phyloP scores from a whole-genome alignment of 2,888 invertebrate species.

The Danaus chrysippus region DNA sequence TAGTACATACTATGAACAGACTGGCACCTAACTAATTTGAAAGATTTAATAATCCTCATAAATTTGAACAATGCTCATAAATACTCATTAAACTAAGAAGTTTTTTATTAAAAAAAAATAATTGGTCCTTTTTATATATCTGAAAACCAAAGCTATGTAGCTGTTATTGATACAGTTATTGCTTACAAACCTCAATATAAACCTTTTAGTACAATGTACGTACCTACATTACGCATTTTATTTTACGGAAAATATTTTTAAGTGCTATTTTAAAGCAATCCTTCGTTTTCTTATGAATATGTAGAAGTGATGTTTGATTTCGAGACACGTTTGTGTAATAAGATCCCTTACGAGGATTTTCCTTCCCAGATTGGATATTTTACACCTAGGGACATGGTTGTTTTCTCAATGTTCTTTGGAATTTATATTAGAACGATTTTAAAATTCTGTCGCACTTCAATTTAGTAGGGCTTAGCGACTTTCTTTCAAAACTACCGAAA shows the following conservation, averaged over 20 bases:
- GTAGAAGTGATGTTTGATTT: constrained; percentile 8
- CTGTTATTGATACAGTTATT: too few species aligned
- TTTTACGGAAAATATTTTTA: neutral
- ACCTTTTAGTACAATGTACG: too few species aligned
- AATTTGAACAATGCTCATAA: too few species aligned
- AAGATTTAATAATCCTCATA: too few species aligned
- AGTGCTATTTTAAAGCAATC: constrained; percentile 16
- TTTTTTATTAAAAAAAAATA: too few species aligned
- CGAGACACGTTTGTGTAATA: constrained; percentile 25
- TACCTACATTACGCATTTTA: too few species aligned
- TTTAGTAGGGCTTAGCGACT: neutral
- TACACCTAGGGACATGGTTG: neutral
- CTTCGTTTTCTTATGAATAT: constrained; percentile 18
- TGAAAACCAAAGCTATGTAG: too few species aligned
- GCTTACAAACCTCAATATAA: too few species aligned
- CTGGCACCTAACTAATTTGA: too few species aligned
- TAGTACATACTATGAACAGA: too few species aligned
- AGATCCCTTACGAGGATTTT: constrained; percentile 23
- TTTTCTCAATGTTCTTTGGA: neutral
- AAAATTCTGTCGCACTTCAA: neutral
- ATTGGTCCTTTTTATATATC: too few species aligned
- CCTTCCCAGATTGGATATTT: constrained; percentile 7
- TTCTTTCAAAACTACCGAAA: neutral
- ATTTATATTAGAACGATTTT: neutral
- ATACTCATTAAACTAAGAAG: too few species aligned